Evolutionary conservation across 1,140 invertebrate genomes (phyloP), one percentile per base, ranked within the genome.

Genomic region (Sycophila sp.): DNA sequence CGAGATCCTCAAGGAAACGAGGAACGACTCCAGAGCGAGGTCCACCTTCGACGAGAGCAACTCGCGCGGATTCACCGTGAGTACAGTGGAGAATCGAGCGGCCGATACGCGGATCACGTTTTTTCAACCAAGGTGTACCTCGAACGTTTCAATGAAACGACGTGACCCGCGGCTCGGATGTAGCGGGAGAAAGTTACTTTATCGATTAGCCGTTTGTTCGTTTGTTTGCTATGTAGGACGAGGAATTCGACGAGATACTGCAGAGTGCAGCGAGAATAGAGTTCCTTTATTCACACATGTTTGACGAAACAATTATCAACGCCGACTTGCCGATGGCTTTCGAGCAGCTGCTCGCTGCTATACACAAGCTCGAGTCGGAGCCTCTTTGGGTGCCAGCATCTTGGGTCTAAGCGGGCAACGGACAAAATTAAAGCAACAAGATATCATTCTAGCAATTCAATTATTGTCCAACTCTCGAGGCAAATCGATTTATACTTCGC

Each of bases 341-440:
- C 76, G 92, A 95, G 74, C 93, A 96, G 78, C 89, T 99, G 3
- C 87, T 97, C 5, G 89, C 90, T 72, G 91, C 92, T 49, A 92
- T 95, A 2, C 93, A 94, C 83, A 89, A 92, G 77, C 91, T 98
- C 17, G 96, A 99, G 85, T 94, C 92, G 3, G 96, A 98, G 82
- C 96, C 97, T 10, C 90, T 97, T 15, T 99, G 98, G 98, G 96
- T 99, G 15, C 98, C 98, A 11, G 92, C 93, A 19, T 92, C 92
- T 15, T 99, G 98, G 98, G 92, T 98, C 70, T 93, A 94, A 87
- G 94, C n/a, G 30, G 8, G 34, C 5, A 30, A 26, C 51, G 28
- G n/a, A 45, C 40, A 19, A 51, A 7, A 51, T 28, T 51, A 0
- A 28, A 13, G 22, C 49, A 24, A 7, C 15, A 28, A 51, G 28